A percentile compares a stretch with the other conserved stretches of the same genome.
Conservation (phyloP, 2,888 invertebrate genomes). For the Xiphydria camelus region DNA sequence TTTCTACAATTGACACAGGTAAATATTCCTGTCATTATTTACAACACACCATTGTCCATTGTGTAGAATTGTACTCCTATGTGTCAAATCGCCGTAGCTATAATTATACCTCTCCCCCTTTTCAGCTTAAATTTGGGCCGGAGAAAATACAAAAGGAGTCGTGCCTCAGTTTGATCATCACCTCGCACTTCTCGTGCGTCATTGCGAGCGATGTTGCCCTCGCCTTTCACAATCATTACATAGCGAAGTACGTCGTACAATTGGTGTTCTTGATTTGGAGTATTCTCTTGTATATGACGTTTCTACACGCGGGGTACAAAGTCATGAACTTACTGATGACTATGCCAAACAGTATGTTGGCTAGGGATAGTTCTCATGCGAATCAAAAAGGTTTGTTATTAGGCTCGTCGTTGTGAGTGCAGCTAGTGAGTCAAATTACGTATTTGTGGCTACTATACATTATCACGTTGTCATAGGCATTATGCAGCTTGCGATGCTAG, state of each 20-base stretch:
- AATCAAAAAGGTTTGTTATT: conserved; percentile 55
- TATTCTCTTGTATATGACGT: conserved; percentile 60
- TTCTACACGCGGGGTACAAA: conserved; percentile 61
- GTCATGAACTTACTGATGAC: conserved; percentile 57
- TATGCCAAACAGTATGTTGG: conserved; percentile 56
- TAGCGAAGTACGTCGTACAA: conserved; percentile 60
- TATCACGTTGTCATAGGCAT: conserved; percentile 47
- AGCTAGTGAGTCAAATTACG: conserved; percentile 1
- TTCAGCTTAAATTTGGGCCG: conserved; percentile 60
- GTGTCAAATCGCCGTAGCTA: no score
- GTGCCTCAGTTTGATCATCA: conserved; percentile 59
- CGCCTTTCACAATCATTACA: conserved; percentile 56
- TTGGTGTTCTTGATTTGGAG: conserved; percentile 63
- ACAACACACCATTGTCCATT: no score
- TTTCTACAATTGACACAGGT: conserved; percentile 63
- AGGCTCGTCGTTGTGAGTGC: no score
- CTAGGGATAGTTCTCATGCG: conserved; percentile 50
- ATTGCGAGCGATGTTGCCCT: conserved; percentile 60
- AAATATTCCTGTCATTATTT: conserved; percentile 20
- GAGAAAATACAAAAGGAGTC: conserved; percentile 60
- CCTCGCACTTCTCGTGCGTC: conserved; percentile 60
- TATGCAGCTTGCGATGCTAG: conserved; percentile 61
- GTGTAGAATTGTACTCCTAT: no score
- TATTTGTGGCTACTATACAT: background rate
- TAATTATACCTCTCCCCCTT: background rate